Conservation (phyloP, 2,113 vertebrate genomes). For the Corynorhinus townsendii region DNA sequence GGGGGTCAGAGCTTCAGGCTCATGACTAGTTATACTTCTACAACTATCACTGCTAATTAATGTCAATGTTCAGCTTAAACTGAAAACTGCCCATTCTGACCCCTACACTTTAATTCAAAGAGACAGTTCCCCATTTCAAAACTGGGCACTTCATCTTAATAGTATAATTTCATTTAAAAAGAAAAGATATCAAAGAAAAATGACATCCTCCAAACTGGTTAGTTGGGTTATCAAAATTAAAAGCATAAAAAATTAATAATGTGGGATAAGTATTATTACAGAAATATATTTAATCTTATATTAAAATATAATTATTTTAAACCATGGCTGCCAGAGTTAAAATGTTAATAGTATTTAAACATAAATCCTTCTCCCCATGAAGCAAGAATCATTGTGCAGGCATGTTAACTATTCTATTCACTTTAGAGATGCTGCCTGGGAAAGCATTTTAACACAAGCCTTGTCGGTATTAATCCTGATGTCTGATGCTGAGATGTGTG, state of each 20-base stretch:
- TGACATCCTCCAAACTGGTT: constrained; percentile 36
- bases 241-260: constrained; percentile 72
- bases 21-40: neutral
- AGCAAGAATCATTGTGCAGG: constrained; percentile 64
- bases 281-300: constrained; percentile 66
- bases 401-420: constrained; percentile 59
- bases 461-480: constrained; percentile 80
- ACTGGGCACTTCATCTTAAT: neutral
- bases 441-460: constrained; percentile 75
- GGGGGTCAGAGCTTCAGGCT: neutral
- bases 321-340: constrained; percentile 56
- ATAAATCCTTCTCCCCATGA: constrained; percentile 75
- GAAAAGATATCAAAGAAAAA: constrained; percentile 43
- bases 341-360: constrained; percentile 75
- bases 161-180: constrained; percentile 42
- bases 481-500: constrained; percentile 80
- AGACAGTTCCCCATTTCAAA: neutral
- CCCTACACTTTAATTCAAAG: constrained; percentile 8
- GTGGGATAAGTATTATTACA: constrained; percentile 58
- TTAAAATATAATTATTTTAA: constrained; percentile 67
- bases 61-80: neutral
- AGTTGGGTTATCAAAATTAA: constrained; percentile 56
- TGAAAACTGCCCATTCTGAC: constrained; percentile 33
- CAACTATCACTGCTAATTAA: constrained; percentile 35
- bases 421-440: constrained; percentile 70